phyloP scores from a whole-genome alignment of 2,113 vertebrate genomes.

The Vulpes ferrilata region DNA sequence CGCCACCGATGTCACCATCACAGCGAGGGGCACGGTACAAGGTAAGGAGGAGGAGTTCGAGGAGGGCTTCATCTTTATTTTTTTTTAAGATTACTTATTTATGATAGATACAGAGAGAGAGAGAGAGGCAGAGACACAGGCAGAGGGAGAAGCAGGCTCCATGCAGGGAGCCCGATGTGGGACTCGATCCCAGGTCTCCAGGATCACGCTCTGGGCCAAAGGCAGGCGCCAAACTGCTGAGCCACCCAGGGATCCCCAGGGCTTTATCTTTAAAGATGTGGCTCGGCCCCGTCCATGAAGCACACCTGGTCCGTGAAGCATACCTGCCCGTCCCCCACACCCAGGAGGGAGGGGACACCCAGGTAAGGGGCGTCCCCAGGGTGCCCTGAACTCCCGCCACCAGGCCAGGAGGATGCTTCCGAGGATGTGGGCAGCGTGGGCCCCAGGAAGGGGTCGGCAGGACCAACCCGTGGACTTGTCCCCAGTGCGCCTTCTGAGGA shows the following conservation, averaged over 20 bases:
- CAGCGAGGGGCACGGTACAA: accelerated
- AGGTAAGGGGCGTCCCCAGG: background rate
- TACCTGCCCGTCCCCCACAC: accelerated
- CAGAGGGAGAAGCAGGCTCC: too few relatives aligned
- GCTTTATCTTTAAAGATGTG: background rate
- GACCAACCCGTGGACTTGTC: accelerated
- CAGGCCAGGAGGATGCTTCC: background rate
- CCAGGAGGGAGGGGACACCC: background rate
- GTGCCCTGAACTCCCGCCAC: background rate
- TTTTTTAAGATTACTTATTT: too few relatives aligned
- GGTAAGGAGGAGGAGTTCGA: background rate
- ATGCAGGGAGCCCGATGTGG: too few relatives aligned
- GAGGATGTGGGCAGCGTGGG: background rate
- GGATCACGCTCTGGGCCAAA: too few relatives aligned
- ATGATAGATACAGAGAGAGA: too few relatives aligned
- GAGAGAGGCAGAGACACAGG: too few relatives aligned
- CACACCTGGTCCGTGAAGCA: background rate
- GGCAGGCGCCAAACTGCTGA: too few relatives aligned
- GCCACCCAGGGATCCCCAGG: background rate
- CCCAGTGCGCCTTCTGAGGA: accelerated
- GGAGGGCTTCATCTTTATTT: background rate
- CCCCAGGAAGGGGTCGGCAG: background rate
- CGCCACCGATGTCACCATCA: background rate
- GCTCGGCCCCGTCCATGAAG: accelerated
- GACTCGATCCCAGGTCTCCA: too few relatives aligned